Percentiles rank a stretch among this genome's conserved stretches.
phyloP scores from a whole-genome alignment of 2,797 vertebrate genomes.

The Acestrorhynchus altus region DNA sequence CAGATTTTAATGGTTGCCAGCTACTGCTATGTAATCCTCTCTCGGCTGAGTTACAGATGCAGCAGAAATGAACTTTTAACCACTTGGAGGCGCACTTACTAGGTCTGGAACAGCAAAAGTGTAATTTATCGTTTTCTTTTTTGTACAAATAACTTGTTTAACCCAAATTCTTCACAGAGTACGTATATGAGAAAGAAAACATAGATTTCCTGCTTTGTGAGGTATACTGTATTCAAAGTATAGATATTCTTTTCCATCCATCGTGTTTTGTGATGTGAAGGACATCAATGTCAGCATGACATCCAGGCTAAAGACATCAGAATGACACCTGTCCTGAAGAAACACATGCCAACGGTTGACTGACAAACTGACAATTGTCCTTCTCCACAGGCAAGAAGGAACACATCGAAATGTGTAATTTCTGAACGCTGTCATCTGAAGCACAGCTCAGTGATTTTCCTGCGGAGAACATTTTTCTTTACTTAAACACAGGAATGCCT shows the following conservation, averaged over 20 bases:
- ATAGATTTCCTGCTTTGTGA: no score
- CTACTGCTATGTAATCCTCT: no score
- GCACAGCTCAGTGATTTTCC: neutral
- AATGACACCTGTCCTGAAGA: slow-evolving; percentile 1
- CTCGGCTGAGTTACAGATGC: no score
- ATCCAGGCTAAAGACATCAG: neutral
- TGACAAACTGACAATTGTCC: neutral
- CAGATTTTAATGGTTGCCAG: no score
- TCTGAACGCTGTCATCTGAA: neutral
- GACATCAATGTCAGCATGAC: neutral
- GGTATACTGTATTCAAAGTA: no score
- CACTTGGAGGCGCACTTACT: no score
- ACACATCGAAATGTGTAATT: neutral
- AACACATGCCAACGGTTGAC: neutral
- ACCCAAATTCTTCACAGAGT: no score
- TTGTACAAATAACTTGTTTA: no score
- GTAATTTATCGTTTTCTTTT: no score
- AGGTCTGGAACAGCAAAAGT: no score
- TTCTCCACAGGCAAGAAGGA: neutral
- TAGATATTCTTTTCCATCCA: neutral
- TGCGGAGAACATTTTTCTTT: neutral
- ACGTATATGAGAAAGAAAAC: no score
- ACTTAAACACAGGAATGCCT: neutral
- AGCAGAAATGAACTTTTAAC: no score
- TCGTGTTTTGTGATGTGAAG: neutral